These are phyloP conservation scores for Drosophila atroscutellata DNA, from an alignment of 2,888 invertebrate genomes.

Conservation along the genomic window DNA sequence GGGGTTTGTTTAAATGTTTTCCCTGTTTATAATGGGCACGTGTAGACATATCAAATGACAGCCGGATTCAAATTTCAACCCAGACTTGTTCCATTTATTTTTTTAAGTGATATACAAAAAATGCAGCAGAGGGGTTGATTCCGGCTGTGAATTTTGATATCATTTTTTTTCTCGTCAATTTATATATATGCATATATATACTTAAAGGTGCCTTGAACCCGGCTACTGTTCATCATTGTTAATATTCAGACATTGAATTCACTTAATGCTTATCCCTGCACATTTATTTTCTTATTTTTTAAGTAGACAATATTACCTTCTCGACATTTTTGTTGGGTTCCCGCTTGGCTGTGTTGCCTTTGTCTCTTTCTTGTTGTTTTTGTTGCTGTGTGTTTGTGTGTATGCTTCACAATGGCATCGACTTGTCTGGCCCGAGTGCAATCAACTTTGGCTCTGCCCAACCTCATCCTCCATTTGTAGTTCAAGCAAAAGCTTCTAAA, in stretches of 20 bases:
- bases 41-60: constrained; percentile 3
- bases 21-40: background rate
- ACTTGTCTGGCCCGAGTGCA: constrained; percentile 59
- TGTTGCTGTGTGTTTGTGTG: constrained; percentile 5
- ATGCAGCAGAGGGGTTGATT: background rate
- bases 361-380: constrained; percentile 36
- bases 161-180: background rate
- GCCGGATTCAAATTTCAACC: background rate
- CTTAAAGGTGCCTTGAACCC: constrained; percentile 26
- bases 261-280: constrained; percentile 21
- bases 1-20: background rate
- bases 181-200: background rate
- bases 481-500: background rate
- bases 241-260: constrained; percentile 19
- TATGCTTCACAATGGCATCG: constrained; percentile 51
- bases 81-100: constrained; percentile 2
- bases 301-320: constrained; percentile 26
- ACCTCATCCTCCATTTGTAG: constrained; percentile 27
- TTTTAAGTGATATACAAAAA: background rate
- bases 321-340: constrained; percentile 2
- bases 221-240: constrained; percentile 19
- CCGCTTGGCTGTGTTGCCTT: constrained; percentile 26
- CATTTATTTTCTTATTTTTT: constrained; percentile 15
- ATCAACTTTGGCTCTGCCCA: constrained; percentile 40
- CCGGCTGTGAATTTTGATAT: constrained; percentile 6